Evolutionary conservation across 2,113 vertebrate species (phyloP), one percentile per base, ranked within the genome.

Genomic region (Oreocharis arfaki): DNA sequence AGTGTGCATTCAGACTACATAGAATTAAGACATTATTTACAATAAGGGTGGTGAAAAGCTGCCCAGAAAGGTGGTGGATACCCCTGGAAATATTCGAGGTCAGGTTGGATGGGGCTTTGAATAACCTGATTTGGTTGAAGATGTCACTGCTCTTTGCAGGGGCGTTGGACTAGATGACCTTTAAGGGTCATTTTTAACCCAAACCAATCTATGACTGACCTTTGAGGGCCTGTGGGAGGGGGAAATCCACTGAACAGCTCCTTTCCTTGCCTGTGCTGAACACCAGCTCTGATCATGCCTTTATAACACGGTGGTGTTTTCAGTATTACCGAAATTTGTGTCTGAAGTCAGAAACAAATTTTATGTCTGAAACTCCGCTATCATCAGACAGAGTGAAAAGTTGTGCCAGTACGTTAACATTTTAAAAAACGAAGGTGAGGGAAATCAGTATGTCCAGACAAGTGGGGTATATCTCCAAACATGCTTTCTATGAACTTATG

Each of bases 11-110:
- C 22, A 52, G 37, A 24, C 28, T 59, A 42, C 16, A 46, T 20
- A 39, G 19, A 74, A 71, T 19, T 46, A 78, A 71, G 37, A 46
- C 2, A 1, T 11, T 44, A 52, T 59, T 67, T 67, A n/a, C 33
- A 52, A 11, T n/a, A 27, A 67, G 6, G 3, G 4, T 52, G 16
- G 13, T 39, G 22, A 44, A 57, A 33, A 0, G 0, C 19, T 65
- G 13, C 23, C 10, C 37, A 44, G 46, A 39, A 28, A 59, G 37
- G 19, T 24, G 18, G 28, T 39, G 7, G 37, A 52, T 59, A 28
- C 12, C 52, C 37, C 42, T 22, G 33, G 49, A 44, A 81, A 59
- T 52, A 59, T 52, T 52, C 0, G 0, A 52, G 22, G 16, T 65
- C 27, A 74, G 27, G 32, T 11, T 59, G 19, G 18, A 23, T 59